Evolutionary conservation across 92 coral and sea anemone species (phyloP), one percentile per base, ranked within the genome.

Genomic region (Anthopleura xanthogrammica): DNA sequence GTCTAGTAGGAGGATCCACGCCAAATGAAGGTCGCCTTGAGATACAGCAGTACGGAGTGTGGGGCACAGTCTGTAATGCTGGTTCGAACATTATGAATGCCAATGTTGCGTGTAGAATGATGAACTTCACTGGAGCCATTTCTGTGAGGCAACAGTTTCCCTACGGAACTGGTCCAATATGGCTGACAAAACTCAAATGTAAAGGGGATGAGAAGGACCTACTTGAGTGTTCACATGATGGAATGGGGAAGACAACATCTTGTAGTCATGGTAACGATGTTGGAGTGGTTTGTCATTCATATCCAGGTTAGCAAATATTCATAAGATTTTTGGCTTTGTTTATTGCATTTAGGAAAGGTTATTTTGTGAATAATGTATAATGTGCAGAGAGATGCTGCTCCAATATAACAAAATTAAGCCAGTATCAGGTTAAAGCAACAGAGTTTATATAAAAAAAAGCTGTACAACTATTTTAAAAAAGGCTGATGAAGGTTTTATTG

Each of bases 31-130:
- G 58, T 0, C 58, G 58, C 58, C 58, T 54, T 54, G 58, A 54
- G 58, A 54, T 54, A 11, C 58, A 78, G 60, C 81, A 24, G 42
- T 78, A 52, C 60, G 81, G 56, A 66, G 81, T 12, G 70, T 54
- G 56, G 41, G 60, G 81, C 46, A 78, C 68, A 54, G 81, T 62
- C 14, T 54, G 58, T 54, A 54, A 54, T 54, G 7, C 58, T 14
- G 58, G 16, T 54, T 54, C 13, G 58, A 43, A 56, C 68, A 78
- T 78, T 66, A 56, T 54, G 17, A 50, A 52, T 52, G 81, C 81
- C 24, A 62, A 78, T 55, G 68, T 78, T 24, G 81, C 60, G 2
- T 78, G 81, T 56, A 70, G 81, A 2, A 55, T 55, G 81, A 54
- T 52, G 64, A 43, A 66, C 8, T 78, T 52, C 41, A 8, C 41